Conservation (phyloP, 2,797 vertebrate genomes). For the Pseudopleuronectes americanus region DNA sequence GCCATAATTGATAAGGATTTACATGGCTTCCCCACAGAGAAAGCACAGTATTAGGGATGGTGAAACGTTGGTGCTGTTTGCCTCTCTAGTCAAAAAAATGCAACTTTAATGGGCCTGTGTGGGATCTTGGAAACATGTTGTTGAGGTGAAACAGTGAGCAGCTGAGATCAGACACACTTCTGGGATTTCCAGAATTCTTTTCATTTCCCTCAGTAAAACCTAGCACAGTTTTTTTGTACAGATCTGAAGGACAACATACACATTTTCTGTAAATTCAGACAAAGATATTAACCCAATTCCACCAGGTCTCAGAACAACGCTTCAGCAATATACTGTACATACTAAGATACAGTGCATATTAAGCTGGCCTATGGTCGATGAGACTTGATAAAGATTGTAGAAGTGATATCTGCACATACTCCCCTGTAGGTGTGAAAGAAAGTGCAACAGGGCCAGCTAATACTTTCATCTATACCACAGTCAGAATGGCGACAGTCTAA, state of each 20-base stretch:
- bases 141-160: conserved; percentile 45
- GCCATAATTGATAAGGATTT: conserved; percentile 74
- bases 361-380: background rate
- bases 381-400: conserved; percentile 9
- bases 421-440: conserved; percentile 21
- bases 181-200: conserved; percentile 58
- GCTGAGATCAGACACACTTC: conserved; percentile 49
- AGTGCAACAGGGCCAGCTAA: background rate
- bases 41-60: conserved; percentile 49
- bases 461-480: conserved; percentile 20
- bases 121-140: conserved; percentile 48
- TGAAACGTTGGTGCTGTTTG: conserved; percentile 42
- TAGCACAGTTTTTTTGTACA: conserved; percentile 24
- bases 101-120: conserved; percentile 47
- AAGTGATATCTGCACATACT: conserved; percentile 6
- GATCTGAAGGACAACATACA: background rate
- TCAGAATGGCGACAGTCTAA: conserved; percentile 29
- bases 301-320: background rate
- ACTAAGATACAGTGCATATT: background rate
- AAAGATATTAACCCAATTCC: background rate
- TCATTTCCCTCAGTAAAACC: conserved; percentile 32
- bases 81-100: conserved; percentile 33
- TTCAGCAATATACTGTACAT: background rate
- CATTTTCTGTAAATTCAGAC: background rate
- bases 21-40: conserved; percentile 47